phyloP scores from a whole-genome alignment of 2,888 invertebrate genomes.

The Nemotelus pantherinus region DNA sequence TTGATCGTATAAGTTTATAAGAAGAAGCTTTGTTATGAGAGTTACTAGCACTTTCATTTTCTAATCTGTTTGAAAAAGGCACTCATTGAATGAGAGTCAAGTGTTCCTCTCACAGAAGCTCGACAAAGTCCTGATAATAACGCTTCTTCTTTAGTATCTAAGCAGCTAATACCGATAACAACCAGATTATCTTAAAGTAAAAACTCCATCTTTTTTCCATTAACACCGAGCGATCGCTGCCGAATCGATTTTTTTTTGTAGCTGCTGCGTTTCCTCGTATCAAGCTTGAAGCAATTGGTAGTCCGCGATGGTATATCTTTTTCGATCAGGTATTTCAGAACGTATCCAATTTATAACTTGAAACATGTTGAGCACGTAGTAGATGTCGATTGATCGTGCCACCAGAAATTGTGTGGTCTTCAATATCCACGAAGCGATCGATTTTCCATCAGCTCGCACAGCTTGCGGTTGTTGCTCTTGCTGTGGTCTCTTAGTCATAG shows the following conservation, averaged over 20 bases:
- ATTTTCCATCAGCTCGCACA: constrained; percentile 46
- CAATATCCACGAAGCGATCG: constrained; percentile 41
- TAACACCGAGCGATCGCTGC: not conserved
- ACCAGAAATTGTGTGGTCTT: constrained; percentile 49
- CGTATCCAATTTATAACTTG: constrained; percentile 51
- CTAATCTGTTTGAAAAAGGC: too few relatives aligned
- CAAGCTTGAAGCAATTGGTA: constrained; percentile 50
- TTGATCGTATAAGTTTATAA: too few relatives aligned
- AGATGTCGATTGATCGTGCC: constrained; percentile 44
- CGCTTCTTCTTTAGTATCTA: too few relatives aligned
- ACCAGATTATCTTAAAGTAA: constrained; percentile 1
- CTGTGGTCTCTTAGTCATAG: not conserved
- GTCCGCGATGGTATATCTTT: constrained; percentile 47
- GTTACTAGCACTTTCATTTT: too few relatives aligned
- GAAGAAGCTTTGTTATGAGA: too few relatives aligned
- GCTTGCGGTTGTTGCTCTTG: constrained; percentile 32
- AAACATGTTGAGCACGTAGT: constrained; percentile 32
- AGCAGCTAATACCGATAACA: not conserved
- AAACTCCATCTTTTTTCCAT: constrained; percentile 24
- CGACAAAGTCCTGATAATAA: too few relatives aligned
- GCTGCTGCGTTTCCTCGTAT: constrained; percentile 3
- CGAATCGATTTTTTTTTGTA: constrained; percentile 17
- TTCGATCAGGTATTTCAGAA: constrained; percentile 50
- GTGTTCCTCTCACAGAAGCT: too few relatives aligned
- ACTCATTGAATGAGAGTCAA: too few relatives aligned